phyloP scores from a whole-genome alignment of 2,888 invertebrate species.

The Hydraecia micacea region DNA sequence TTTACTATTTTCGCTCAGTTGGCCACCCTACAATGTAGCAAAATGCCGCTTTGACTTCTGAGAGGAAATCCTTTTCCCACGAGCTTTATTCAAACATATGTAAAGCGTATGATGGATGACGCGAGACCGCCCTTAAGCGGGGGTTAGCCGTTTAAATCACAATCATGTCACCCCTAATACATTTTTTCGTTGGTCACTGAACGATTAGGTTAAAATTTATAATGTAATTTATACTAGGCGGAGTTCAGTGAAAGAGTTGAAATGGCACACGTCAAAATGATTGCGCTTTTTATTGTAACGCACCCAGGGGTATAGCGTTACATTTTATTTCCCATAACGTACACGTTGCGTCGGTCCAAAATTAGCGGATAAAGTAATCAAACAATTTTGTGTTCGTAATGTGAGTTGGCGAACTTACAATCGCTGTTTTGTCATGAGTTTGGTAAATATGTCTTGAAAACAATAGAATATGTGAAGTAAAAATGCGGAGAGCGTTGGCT shows the following conservation, averaged over 20 bases:
- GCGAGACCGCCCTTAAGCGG: constrained; percentile 81
- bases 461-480: constrained; percentile 78
- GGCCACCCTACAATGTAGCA: constrained; percentile 80
- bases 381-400: constrained; percentile 74
- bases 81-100: constrained; percentile 91
- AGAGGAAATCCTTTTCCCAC: constrained; percentile 91
- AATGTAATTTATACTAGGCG: constrained; percentile 85
- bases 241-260: constrained; percentile 81
- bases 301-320: constrained; percentile 82
- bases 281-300: constrained; percentile 85
- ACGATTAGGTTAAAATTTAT: constrained; percentile 84
- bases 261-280: constrained; percentile 86
- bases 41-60: constrained; percentile 87
- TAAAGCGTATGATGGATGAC: constrained; percentile 91
- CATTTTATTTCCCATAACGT: constrained; percentile 63
- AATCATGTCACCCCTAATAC: constrained; percentile 85
- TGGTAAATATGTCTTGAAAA: constrained; percentile 80
- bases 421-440: constrained; percentile 72
- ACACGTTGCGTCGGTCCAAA: constrained; percentile 46
- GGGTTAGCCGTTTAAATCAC: constrained; percentile 88
- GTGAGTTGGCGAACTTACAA: constrained; percentile 73
- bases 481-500: constrained; percentile 70
- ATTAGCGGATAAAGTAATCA: constrained; percentile 69
- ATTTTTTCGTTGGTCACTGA: constrained; percentile 88
- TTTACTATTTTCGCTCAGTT: constrained; percentile 40